Evolutionary conservation across 2,888 invertebrate genomes (phyloP).

Genomic region (Hipparchia sbordonii): DNA sequence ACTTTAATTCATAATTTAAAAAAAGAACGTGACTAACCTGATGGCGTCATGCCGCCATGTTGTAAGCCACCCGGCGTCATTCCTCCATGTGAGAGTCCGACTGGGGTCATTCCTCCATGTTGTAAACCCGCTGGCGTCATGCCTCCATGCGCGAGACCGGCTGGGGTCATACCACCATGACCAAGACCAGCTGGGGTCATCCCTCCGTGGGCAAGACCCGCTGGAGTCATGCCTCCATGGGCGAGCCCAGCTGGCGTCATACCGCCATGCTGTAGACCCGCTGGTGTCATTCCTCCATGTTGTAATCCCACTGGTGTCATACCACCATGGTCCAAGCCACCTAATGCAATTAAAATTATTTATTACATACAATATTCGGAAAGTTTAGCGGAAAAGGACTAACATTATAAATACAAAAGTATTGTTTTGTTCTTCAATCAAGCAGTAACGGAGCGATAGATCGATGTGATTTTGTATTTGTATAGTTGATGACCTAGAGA

Average conservation of each 20-base stretch:
- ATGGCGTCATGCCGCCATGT: conserved; percentile 53
- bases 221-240: conserved; percentile 76
- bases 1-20: no score
- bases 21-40: conserved; percentile 40
- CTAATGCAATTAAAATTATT: neutral
- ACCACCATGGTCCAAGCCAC: conserved; percentile 65
- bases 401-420: no score
- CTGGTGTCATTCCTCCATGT: conserved; percentile 75
- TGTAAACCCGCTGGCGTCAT: conserved; percentile 64
- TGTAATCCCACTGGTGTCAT: conserved; percentile 64
- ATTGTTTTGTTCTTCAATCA: no score
- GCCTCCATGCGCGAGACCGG: conserved; percentile 55
- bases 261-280: conserved; percentile 67
- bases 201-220: conserved; percentile 65
- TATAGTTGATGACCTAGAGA: no score
- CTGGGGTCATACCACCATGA: conserved; percentile 50
- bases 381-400: neutral
- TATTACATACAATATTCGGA: neutral
- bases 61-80: conserved; percentile 33
- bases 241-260: conserved; percentile 53
- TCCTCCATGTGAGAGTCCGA: conserved; percentile 51
- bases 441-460: no score
- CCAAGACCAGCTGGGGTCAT: conserved; percentile 57
- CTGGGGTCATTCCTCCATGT: conserved; percentile 74
- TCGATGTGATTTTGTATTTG: no score